Percentiles rank a stretch among this genome's conserved stretches.
phyloP scores from a whole-genome alignment of 2,888 invertebrate species.

The Drosophila infuscata region DNA sequence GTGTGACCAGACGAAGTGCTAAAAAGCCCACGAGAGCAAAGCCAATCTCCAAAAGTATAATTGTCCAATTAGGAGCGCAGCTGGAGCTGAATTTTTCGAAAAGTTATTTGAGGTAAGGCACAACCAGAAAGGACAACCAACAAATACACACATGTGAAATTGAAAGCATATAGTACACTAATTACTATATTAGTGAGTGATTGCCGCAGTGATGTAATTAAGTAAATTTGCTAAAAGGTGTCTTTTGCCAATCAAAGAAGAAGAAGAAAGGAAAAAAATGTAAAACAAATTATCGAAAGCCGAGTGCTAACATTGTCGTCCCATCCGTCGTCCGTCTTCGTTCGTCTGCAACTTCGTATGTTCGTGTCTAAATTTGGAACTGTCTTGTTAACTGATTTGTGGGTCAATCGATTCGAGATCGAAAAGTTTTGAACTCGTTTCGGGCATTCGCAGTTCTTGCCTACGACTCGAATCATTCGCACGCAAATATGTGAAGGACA shows the following conservation, averaged over 20 bases:
- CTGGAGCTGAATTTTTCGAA: conserved; percentile 53
- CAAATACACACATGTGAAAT: conserved; percentile 10
- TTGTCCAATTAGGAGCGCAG: conserved; percentile 41
- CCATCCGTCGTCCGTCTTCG: not conserved
- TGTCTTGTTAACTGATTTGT: conserved; percentile 64
- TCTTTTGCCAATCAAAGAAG: conserved; percentile 37
- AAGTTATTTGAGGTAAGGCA: conserved; percentile 47
- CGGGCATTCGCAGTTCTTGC: conserved; percentile 64
- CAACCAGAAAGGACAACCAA: not conserved
- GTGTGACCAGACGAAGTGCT: conserved; percentile 33
- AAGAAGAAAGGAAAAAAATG: not conserved
- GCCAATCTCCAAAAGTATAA: conserved; percentile 31
- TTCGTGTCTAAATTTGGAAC: conserved; percentile 68
- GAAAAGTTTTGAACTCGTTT: conserved; percentile 82
- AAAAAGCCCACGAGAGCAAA: conserved; percentile 20
- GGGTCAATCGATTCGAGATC: conserved; percentile 77
- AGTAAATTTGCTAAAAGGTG: conserved; percentile 35
- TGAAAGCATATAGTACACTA: conserved; percentile 11
- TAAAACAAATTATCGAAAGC: conserved; percentile 33
- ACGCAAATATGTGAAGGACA: conserved; percentile 79
- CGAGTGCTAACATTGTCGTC: conserved; percentile 30
- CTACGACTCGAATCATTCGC: conserved; percentile 74
- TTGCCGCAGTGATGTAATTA: conserved; percentile 56
- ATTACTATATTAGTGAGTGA: conserved; percentile 10
- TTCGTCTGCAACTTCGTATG: conserved; percentile 35